phyloP scores from a whole-genome alignment of 2,797 vertebrate genomes.

The Gallinago stenura region DNA sequence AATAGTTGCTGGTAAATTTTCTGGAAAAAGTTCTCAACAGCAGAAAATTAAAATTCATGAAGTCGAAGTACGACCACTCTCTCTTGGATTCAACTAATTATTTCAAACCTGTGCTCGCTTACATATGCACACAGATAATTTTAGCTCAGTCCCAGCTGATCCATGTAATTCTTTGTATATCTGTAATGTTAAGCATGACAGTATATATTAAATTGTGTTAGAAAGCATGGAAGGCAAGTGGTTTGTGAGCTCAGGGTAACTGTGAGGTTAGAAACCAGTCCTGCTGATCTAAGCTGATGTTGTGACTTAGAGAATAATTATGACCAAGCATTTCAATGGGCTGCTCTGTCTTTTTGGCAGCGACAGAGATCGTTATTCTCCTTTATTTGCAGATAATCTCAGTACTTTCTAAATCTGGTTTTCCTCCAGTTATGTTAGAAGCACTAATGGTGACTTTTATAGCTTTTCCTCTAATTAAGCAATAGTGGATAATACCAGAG shows the following conservation, averaged over 20 bases:
- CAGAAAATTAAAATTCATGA: background rate
- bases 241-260: background rate
- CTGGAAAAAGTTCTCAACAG: background rate
- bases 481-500: background rate
- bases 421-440: background rate
- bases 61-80: background rate
- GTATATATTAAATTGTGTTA: background rate
- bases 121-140: background rate
- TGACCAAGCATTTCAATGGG: background rate
- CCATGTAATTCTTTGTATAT: background rate
- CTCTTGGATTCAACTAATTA: background rate
- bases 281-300: background rate
- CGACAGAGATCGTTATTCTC: background rate
- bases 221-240: background rate
- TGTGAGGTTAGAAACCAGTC: background rate
- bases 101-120: background rate
- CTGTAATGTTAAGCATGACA: background rate
- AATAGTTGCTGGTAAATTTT: background rate
- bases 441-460: background rate
- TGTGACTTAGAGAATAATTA: background rate
- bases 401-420: background rate
- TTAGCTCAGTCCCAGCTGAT: background rate
- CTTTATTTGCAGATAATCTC: background rate
- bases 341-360: background rate
- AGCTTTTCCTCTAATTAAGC: background rate